Percentiles rank a stretch among this genome's conserved stretches.
Conservation (phyloP, 2,888 invertebrate genomes). For the Corbicula japonica region DNA sequence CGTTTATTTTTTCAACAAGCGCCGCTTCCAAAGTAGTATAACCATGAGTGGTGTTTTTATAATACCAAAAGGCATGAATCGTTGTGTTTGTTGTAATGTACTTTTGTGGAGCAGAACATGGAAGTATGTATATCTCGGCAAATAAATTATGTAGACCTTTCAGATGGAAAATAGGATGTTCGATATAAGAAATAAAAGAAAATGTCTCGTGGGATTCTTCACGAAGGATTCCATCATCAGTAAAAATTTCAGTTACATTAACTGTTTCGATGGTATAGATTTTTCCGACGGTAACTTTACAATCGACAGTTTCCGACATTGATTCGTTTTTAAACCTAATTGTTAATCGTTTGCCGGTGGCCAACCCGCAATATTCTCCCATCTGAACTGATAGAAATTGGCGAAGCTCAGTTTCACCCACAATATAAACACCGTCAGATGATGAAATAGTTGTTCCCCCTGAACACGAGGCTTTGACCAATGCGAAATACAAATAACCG, state of each 20-base stretch:
- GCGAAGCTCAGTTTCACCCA: conserved; percentile 7
- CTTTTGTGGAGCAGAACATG: neutral
- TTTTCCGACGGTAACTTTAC: neutral
- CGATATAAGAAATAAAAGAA: neutral
- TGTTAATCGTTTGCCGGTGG: too few species aligned
- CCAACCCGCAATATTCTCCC: neutral
- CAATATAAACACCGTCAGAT: conserved; percentile 45
- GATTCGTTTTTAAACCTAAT: too few species aligned
- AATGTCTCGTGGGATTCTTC: neutral
- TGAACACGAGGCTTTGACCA: conserved; percentile 21
- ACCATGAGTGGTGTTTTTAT: neutral
- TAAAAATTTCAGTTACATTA: neutral
- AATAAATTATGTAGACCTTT: neutral
- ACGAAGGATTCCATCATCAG: too few species aligned
- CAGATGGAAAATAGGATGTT: neutral
- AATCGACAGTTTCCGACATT: neutral
- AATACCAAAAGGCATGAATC: neutral
- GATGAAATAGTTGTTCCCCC: conserved; percentile 27
- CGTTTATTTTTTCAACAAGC: neutral
- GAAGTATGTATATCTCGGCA: neutral
- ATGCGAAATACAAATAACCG: neutral
- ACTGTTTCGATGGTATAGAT: neutral
- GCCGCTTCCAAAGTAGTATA: neutral
- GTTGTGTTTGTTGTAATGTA: neutral
- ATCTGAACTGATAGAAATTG: neutral